Evolutionary conservation across 2,888 invertebrate species (phyloP).

Genomic region (Athetis lepigone): DNA sequence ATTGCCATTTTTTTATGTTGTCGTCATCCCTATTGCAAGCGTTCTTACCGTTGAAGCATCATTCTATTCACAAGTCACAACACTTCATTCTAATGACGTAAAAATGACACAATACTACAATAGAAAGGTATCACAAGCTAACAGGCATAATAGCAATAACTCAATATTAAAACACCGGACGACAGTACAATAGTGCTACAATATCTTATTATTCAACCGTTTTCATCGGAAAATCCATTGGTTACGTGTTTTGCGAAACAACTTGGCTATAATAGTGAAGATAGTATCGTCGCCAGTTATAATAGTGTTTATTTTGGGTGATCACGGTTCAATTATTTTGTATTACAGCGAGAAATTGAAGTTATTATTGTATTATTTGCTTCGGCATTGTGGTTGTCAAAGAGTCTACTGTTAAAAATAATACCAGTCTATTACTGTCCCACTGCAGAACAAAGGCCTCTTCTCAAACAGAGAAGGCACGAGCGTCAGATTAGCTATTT

Average conservation of each 20-base stretch:
- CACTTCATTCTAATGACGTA: conserved; percentile 13
- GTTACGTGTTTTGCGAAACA: conserved; percentile 54
- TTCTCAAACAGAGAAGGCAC: too few relatives aligned
- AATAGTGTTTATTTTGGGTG: conserved; percentile 44
- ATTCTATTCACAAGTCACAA: neutral
- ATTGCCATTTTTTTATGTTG: too few relatives aligned
- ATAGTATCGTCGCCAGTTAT: conserved; percentile 28
- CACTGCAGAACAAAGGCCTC: too few relatives aligned
- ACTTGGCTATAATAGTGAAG: conserved; percentile 3
- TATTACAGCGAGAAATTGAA: conserved; percentile 33
- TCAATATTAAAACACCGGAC: conserved; percentile 28
- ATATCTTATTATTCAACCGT: conserved; percentile 56
- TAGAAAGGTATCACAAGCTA: conserved; percentile 40
- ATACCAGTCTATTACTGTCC: too few relatives aligned
- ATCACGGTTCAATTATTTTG: conserved; percentile 31
- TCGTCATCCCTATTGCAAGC: too few relatives aligned
- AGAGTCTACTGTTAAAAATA: neutral
- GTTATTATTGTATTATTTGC: neutral
- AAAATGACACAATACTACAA: conserved; percentile 22
- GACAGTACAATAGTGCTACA: conserved; percentile 46
- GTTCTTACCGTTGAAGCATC: too few relatives aligned
- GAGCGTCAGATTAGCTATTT: too few relatives aligned
- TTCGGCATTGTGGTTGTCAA: neutral
- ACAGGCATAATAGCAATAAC: conserved; percentile 34
- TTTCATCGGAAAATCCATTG: conserved; percentile 46